These are phyloP conservation scores for Anhinga rufa DNA, from an alignment of 2,113 vertebrate genomes.

Conservation along the genomic window DNA sequence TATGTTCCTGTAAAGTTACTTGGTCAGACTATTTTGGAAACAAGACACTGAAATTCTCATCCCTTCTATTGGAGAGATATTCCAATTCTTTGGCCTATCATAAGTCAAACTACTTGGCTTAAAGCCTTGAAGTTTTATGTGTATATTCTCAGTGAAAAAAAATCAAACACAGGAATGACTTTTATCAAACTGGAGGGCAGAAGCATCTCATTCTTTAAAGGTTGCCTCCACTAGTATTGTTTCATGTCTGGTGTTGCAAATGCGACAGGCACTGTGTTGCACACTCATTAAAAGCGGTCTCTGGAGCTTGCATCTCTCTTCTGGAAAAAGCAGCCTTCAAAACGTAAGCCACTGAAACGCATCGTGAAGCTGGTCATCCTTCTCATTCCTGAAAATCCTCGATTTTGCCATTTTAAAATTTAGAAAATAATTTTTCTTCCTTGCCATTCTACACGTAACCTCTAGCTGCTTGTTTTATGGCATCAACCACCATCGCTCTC, in stretches of 20 bases:
- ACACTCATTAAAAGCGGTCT: neutral
- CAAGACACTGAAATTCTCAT: neutral
- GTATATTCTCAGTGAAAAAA: neutral
- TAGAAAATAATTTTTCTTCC: rapidly evolving
- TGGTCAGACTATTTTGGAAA: neutral
- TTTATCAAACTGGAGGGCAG: neutral
- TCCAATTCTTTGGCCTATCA: neutral
- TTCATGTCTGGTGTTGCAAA: neutral
- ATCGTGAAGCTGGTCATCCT: neutral
- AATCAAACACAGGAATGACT: neutral
- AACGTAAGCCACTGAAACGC: neutral
- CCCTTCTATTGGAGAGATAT: neutral
- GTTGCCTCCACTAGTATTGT: neutral
- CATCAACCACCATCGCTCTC: neutral
- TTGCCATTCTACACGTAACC: neutral
- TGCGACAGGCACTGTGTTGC: neutral
- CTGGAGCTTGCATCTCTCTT: neutral
- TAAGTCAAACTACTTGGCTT: neutral
- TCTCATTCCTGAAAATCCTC: neutral
- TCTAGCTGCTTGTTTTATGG: neutral
- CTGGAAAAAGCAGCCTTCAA: neutral
- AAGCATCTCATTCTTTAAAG: neutral
- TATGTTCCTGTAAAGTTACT: neutral
- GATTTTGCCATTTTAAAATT: neutral
- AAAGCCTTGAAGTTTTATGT: neutral